phyloP scores from a whole-genome alignment of 2,797 vertebrate genomes.

The Amblyraja radiata region DNA sequence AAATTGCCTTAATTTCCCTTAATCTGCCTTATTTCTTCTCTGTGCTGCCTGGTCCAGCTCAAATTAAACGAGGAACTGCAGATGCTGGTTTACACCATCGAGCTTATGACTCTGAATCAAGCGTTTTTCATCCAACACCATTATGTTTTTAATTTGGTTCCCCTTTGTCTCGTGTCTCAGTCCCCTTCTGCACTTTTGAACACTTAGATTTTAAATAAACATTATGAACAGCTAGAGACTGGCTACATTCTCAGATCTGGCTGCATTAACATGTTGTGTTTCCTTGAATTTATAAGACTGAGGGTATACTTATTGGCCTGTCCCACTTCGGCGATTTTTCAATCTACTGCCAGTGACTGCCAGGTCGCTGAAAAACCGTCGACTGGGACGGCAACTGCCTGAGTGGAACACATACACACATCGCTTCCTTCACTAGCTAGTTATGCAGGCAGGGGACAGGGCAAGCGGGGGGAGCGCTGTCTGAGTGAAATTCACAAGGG shows the following conservation, averaged over 20 bases:
- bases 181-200: background rate
- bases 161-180: background rate
- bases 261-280: background rate
- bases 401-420: too few relatives aligned
- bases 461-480: too few relatives aligned
- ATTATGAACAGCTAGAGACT: background rate
- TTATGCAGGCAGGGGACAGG: too few relatives aligned
- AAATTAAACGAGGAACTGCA: background rate
- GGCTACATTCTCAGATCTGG: background rate
- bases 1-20: background rate
- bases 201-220: background rate
- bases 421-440: too few relatives aligned
- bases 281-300: background rate
- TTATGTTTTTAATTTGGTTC: background rate
- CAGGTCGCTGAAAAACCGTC: too few relatives aligned
- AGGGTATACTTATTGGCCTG: background rate
- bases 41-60: background rate
- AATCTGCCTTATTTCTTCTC: background rate
- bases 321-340: too few relatives aligned
- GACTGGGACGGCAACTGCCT: too few relatives aligned
- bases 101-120: background rate
- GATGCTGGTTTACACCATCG: too few relatives aligned
- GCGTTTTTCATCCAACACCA: background rate
- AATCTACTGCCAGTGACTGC: too few relatives aligned
- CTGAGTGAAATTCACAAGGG: too few relatives aligned